Base-by-base conservation (phyloP, 2,113 vertebrate genomes). In the Oncorhynchus mykiss region DNA sequence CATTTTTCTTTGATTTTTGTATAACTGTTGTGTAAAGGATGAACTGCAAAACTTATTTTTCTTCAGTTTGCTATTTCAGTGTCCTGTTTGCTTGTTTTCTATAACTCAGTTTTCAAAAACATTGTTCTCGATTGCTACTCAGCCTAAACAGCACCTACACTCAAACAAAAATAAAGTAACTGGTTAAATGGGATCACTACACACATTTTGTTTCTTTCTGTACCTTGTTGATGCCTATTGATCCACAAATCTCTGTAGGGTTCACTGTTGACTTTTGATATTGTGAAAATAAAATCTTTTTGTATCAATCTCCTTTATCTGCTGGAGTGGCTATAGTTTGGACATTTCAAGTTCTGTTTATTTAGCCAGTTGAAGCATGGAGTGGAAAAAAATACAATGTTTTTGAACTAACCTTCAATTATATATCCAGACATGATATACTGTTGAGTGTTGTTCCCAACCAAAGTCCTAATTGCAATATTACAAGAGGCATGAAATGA, bases 201-300 rank as follows among this genome's bases (percentile, higher is more conserved):
- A 48, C 75, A 80, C 67, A 77, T 77, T 80, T 80, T 81, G 70
- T 73, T 78, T 27, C 3, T 74, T 77, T 83, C 80, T 6, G 2
- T 25, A 64, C 24, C 22, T 64, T n/a, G 8, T 24, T 24, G 76
- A 85, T 88, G 84, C 82, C 76, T 88, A 87, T 51, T 75, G 86
- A 85, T 87, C 85, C 86, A 76, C 80, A 86, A 80, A 68, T 75
- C 67, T 83, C 85, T 87, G 84, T 89, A 87, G 84, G 77, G n/a
- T 22, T 62, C 59, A 87, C 84, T 91, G 82, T 92, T 86, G 81
- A 82, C 59, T 92, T 92, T 91, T 90, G 88, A 91, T 92, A 92
- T 91, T 89, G 91, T 92, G 84, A 88, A 75, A 91, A 91, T 92
- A 91, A 92, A 90, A 85, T 62, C 18, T 62, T 86, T 92, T 91